Base-by-base conservation (phyloP, 2,797 vertebrate species). In the Podarcis siculus region DNA sequence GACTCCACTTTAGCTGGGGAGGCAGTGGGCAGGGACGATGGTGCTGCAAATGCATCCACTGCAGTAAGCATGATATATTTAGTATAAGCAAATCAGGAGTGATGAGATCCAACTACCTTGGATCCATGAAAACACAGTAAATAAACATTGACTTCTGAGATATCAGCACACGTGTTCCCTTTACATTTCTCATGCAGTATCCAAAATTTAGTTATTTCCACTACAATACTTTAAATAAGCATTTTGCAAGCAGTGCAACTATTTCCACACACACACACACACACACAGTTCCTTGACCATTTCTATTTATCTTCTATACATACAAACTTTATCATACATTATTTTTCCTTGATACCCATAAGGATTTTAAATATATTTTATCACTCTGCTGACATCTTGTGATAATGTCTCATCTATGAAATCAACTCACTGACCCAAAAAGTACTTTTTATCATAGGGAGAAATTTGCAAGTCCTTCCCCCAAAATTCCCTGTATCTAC, bases 1-100 rank as follows among this genome's bases (percentile, higher is more conserved):
- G 98, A 96, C 87, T 99, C 98, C 94, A 97, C 94, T 97, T 98
- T 98, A 92, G 98, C 97, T 90, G 98, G 98, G 96, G 98, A 98
- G 73, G 97, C 96, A 89, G 97, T 97, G 89, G 97, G 93, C 88
- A 94, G 95, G 88, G 97, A 95, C 94, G 97, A 95, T 85, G 97
- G 97, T 92, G 98, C 95, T 91, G 98, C 96, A 95, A 98, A 98
- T 13, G 98, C 94, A 95, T 99, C 99, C 98, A 97, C 96, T 97
- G 95, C 82, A 95, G 96, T 94, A 93, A 96, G 96, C 91, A 97
- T 5, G 96, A 97, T 86, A 94, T 94, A 95, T 87, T 87, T 92
- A 92, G 73, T 35, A 92, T 96, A 95, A 96, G 89, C 90, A 94
- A 86, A 89, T 49, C 73, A 35, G 17, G 86, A 89, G 90, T 15